Base-by-base conservation (phyloP, 1,140 invertebrate species). In the Stegodyphus mimosarum region DNA sequence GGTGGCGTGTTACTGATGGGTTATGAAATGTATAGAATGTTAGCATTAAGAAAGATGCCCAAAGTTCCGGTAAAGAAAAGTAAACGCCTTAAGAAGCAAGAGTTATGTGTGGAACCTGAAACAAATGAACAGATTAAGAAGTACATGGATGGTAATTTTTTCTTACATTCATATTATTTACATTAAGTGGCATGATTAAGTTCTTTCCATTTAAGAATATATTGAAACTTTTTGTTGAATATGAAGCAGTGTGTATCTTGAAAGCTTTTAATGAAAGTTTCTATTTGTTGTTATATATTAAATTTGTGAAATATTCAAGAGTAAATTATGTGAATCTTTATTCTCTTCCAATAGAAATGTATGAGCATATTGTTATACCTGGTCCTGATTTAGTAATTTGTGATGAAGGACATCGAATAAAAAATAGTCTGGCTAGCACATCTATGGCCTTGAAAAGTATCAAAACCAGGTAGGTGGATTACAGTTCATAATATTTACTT, bases 1-100 rank as follows among this genome's bases (percentile, higher is more conserved):
- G 98, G 98, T 6, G 98, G 98, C 17, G 98, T 99, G 2, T 91
- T 99, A 10, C 92, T 99, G 86, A 97, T 99, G 89, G 98, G 98
- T 6, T 99, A 99, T 90, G 98, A 99, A 92, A 93, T 99, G 89
- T 99, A 98, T 90, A 92, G 93, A 71, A 86, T 90, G 71, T 86
- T 91, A 15, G 87, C 88, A 67, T 72, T 87, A 48, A 87, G 87
- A 67, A 87, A 89, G 72, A 77, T 76, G 69, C 84, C 17, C 48
- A 85, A 83, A 53, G 79, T 66, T 66, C 73, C 85, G 55, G 93
- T 93, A 89, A 91, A 92, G 87, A 91, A 90, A 87, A 91, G 91
- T 90, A 90, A 86, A 83, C 89, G 2, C 90, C 92, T 49, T 92
- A 93, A 87, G 92, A 94, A 80, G 70, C 89, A 90, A 87, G 89